A percentile compares a stretch with the other conserved stretches of the same genome.
phyloP scores from a whole-genome alignment of 2,797 vertebrate genomes.

The Platyrinchus mystaceus region DNA sequence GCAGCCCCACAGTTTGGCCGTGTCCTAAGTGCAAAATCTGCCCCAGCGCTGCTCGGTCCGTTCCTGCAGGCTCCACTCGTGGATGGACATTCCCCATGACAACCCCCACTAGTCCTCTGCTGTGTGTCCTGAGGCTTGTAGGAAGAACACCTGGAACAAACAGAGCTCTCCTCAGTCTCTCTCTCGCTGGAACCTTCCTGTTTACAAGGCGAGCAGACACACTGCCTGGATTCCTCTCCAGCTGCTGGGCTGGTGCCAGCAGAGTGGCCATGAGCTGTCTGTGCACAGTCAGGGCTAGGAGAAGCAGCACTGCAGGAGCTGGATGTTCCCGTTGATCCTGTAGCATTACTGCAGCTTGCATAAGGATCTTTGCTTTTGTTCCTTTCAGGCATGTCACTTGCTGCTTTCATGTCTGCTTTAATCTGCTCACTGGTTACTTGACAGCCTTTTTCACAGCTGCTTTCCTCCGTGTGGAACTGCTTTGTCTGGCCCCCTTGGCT shows the following conservation, averaged over 20 bases:
- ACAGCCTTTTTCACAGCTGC: slow-evolving; percentile 96
- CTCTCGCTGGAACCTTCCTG: slow-evolving; percentile 65
- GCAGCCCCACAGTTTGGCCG: slow-evolving; percentile 69
- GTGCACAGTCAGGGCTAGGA: slow-evolving; percentile 67
- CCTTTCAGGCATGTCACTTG: slow-evolving; percentile 84
- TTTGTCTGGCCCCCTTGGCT: slow-evolving; percentile 74
- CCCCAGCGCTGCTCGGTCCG: slow-evolving; percentile 64
- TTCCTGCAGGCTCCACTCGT: slow-evolving; percentile 73
- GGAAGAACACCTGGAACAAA: slow-evolving; percentile 79
- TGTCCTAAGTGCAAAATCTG: slow-evolving; percentile 79
- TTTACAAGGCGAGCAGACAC: slow-evolving; percentile 70
- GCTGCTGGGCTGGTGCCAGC: slow-evolving; percentile 52
- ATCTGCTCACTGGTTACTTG: slow-evolving; percentile 99
- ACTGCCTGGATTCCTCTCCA: slow-evolving; percentile 64
- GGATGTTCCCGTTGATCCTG: slow-evolving; percentile 62
- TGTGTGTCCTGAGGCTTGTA: slow-evolving; percentile 67
- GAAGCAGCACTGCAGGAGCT: slow-evolving; percentile 67
- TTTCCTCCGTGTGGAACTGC: slow-evolving; percentile 74
- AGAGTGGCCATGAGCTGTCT: slow-evolving; percentile 57
- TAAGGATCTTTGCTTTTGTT: slow-evolving; percentile 76
- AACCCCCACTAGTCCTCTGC: slow-evolving; percentile 73
- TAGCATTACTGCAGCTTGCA: slow-evolving; percentile 53
- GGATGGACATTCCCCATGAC: slow-evolving; percentile 73
- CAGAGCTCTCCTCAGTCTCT: slow-evolving; percentile 65
- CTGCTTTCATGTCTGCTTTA: slow-evolving; percentile 98